phyloP scores from a whole-genome alignment of 1,140 invertebrate genomes.

The Drosophila sturtevanti region DNA sequence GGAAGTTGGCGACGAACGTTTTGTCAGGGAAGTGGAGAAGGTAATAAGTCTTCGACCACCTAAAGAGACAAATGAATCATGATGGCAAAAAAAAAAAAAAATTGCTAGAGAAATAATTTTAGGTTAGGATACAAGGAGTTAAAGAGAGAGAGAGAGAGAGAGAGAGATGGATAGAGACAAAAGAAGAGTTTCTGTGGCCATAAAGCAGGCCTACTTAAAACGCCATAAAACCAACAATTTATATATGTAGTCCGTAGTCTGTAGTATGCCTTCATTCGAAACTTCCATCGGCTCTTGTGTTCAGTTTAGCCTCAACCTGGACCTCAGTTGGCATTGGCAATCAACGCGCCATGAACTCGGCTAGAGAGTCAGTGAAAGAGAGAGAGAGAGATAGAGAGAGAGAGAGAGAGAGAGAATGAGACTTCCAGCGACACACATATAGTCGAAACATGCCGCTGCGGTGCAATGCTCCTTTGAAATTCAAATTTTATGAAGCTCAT shows the following conservation, averaged over 20 bases:
- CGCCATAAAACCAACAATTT: slow-evolving; percentile 82
- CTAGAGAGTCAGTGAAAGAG: slow-evolving; percentile 8
- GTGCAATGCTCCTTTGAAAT: slow-evolving; percentile 82
- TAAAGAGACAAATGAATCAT: slow-evolving; percentile 71
- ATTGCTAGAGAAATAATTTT: slow-evolving; percentile 22
- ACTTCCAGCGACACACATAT: background rate
- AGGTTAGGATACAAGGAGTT: background rate
- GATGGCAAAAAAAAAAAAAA: slow-evolving; percentile 8
- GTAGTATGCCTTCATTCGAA: slow-evolving; percentile 43
- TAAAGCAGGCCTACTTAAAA: slow-evolving; percentile 82
- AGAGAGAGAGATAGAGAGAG: background rate
- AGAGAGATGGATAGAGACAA: slow-evolving; percentile 9
- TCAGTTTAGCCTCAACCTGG: background rate
- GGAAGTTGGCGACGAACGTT: slow-evolving; percentile 67
- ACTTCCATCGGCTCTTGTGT: slow-evolving; percentile 17
- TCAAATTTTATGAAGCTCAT: slow-evolving; percentile 83
- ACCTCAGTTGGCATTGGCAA: slow-evolving; percentile 38
- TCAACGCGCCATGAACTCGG: slow-evolving; percentile 41
- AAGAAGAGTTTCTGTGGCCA: slow-evolving; percentile 25
- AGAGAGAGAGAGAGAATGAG: background rate
- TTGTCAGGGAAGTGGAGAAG: slow-evolving; percentile 73
- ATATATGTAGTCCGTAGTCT: slow-evolving; percentile 35
- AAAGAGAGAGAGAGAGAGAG: background rate
- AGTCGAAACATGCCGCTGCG: slow-evolving; percentile 69
- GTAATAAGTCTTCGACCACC: slow-evolving; percentile 77